phyloP scores from a whole-genome alignment of 1,140 invertebrate species.

The Antheraea pernyi region DNA sequence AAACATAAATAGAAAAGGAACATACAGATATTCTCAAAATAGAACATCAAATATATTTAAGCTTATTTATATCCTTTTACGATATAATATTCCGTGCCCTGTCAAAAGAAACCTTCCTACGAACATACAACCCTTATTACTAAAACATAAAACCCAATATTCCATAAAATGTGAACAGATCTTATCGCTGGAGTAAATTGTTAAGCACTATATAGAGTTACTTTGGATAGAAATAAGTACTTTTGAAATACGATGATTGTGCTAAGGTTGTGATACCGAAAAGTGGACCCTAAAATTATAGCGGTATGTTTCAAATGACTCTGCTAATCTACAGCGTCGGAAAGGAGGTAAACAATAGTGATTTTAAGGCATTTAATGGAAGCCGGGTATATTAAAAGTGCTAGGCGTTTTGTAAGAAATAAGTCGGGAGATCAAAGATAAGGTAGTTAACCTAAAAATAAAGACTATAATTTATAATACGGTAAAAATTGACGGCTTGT shows the following conservation, averaged over 20 bases:
- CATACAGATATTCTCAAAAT: no score
- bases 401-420: neutral
- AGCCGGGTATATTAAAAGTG: constrained; percentile 4
- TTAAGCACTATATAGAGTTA: constrained; percentile 22
- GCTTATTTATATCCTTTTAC: no score
- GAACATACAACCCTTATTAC: neutral
- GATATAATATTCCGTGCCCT: no score
- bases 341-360: constrained; percentile 11
- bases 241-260: neutral
- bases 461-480: neutral
- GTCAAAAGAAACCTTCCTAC: no score
- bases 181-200: constrained; percentile 16
- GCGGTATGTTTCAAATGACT: neutral
- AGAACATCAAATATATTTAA: no score
- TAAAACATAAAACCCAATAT: neutral
- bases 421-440: neutral
- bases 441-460: neutral
- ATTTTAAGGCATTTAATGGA: constrained; percentile 12
- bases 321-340: neutral
- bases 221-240: constrained; percentile 18
- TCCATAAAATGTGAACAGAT: constrained; percentile 6
- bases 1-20: no score
- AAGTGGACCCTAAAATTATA: neutral
- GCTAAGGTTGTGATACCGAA: neutral
- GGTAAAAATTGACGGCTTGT: neutral